Conservation (phyloP, 2,113 vertebrate species). For the chimpanzee (Pan troglodytes) region NHGRI_mPanTro3-v2.1_pri NC_072417.2:70008501-70009000, state of each 20-base stretch:
- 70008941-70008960: slow-evolving; percentile 81
- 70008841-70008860: slow-evolving; percentile 79
- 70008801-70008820: slow-evolving; percentile 67
- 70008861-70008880: slow-evolving; percentile 65
- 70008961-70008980: background rate
- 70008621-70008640: background rate
- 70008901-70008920: slow-evolving; percentile 49
- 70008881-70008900: slow-evolving; percentile 73
- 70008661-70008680: background rate
- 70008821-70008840: slow-evolving; percentile 80
- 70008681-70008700: background rate
- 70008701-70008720: background rate
- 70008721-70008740: background rate
- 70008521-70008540: background rate
- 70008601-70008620: background rate
- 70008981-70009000: slow-evolving; percentile 52
- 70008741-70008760: slow-evolving; percentile 48
- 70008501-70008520: background rate
- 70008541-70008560: background rate
- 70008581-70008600: background rate
- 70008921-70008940: slow-evolving; percentile 75
- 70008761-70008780: slow-evolving; percentile 46
- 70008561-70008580: background rate
- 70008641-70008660: background rate
- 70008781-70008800: background rate